Evolutionary conservation across 2,888 invertebrate species (phyloP), one percentile per base, ranked within the genome.

Genomic region (Rhamphomyia laevipes): DNA sequence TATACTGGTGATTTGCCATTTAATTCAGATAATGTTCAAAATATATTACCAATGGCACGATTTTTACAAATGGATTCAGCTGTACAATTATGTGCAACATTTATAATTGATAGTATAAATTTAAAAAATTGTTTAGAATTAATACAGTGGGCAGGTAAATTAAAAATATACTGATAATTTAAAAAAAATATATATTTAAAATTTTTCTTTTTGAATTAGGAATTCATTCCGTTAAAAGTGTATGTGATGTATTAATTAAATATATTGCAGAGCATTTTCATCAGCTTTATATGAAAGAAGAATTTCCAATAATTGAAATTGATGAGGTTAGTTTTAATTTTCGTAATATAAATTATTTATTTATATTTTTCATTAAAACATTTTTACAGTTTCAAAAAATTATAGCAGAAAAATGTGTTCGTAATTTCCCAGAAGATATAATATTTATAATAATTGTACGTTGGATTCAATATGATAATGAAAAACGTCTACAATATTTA

Each of bases 41-140:
- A 55, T 12, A 40, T 63, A 23, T 46, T 62, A 16, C 54, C 56
- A 43, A 57, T 59, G 3, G 59, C 61, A 1, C 55, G 57, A 1
- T 62, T 59, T 45, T 40, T 63, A 23, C 61, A 62, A 44, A 48
- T 63, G 40, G 54, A 56, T 18, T 58, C 56, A 41, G 55, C 60
- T 21, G 56, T 58, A 47, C 56, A 61, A 27, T 47, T 58, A 46
- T 61, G 62, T 43, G 55, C 55, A n/a, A 42, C 52, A 4, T 57
- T 55, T 53, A 51, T 63, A 51, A 51, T 42, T 9, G 53, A 58
- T 12, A 52, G 55, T 16, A 43, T 61, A 35, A 57, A 56, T 45
- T 50, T 57, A 1, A 56, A 56, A 4, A 63, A 61, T 52, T 61
- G 61, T 51, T 53, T 61, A 48, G 57, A 59, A 10, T 59, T 61